Evolutionary conservation across 1,140 invertebrate species (phyloP).

Genomic region (Colletes gigas): DNA sequence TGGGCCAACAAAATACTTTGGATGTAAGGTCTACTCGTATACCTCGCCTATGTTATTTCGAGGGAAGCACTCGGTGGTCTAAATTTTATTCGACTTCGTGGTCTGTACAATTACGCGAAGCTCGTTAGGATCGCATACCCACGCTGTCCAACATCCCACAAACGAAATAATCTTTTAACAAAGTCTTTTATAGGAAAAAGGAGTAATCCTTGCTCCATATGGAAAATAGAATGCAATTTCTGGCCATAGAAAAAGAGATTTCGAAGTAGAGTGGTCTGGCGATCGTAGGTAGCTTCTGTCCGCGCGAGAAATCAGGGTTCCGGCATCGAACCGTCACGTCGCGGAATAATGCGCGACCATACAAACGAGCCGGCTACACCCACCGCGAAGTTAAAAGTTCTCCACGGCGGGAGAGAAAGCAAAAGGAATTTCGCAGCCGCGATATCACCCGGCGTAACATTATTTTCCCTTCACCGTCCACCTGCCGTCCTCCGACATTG

Average conservation of each 20-base stretch:
- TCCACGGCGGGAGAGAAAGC: constrained; percentile 56
- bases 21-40: too few species aligned
- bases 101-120: too few species aligned
- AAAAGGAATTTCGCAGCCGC: constrained; percentile 66
- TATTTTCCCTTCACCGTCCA: constrained; percentile 67
- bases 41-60: too few species aligned
- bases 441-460: constrained; percentile 63
- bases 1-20: too few species aligned
- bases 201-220: too few species aligned
- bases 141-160: too few species aligned
- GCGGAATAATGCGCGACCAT: constrained; percentile 60
- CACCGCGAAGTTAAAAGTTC: constrained; percentile 56
- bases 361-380: constrained; percentile 62
- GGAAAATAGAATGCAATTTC: too few species aligned
- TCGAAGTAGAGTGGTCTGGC: constrained; percentile 6
- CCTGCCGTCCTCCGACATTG: constrained; percentile 67
- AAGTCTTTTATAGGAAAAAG: too few species aligned
- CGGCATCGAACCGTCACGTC: constrained; percentile 61
- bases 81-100: too few species aligned
- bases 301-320: constrained; percentile 54
- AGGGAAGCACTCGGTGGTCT: too few species aligned
- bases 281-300: constrained; percentile 43
- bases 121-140: too few species aligned
- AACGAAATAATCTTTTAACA: too few species aligned
- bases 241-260: background rate